Base-by-base conservation (phyloP, 2,113 vertebrate genomes). In the Gallinago paraguaiae region DNA sequence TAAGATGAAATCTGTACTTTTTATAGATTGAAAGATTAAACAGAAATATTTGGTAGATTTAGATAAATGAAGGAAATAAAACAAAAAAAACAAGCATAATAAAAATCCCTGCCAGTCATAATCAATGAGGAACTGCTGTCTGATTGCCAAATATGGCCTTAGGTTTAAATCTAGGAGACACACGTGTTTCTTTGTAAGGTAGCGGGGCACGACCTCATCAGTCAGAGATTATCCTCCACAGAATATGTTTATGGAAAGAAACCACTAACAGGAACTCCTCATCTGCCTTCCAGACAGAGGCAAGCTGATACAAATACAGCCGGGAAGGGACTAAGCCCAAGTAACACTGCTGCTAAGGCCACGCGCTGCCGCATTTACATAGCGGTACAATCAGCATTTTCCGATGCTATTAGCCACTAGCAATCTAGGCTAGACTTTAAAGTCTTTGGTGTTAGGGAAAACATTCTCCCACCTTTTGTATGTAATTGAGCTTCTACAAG, bases 211-310 rank as follows among this genome's bases (percentile, higher is more conserved):
- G 71, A 95, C 97, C 97, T 97, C 87, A 96, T 97, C 96, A 92
- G 67, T 96, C 95, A 93, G 83, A 96, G 95, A 95, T 94, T 96
- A 93, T 95, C 94, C 89, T 96, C 84, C 90, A 91, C 91, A 96
- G 95, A 97, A 97, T 81, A 60, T 39, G 82, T 78, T 95, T 89
- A 60, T 74, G 94, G 95, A 86, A 95, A 95, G 86, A 79, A 93
- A 94, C 41, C 39, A 90, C 68, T 43, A 82, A 50, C 0, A 2
- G 45, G 60, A 91, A 17, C 68, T 93, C 83, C 54, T 96, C 79
- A 75, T 88, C 91, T 94, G 67, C 93, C 70, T 93, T 91, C 43
- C 80, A 88, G 53, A 83, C 59, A 94, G 75, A 81, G 53, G 31
- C 89, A 63, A 95, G 72, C 48, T 93, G 85, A 95, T 70, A 90